Conservation (phyloP, 2,888 invertebrate species). For the Tetranychus truncatus region DNA sequence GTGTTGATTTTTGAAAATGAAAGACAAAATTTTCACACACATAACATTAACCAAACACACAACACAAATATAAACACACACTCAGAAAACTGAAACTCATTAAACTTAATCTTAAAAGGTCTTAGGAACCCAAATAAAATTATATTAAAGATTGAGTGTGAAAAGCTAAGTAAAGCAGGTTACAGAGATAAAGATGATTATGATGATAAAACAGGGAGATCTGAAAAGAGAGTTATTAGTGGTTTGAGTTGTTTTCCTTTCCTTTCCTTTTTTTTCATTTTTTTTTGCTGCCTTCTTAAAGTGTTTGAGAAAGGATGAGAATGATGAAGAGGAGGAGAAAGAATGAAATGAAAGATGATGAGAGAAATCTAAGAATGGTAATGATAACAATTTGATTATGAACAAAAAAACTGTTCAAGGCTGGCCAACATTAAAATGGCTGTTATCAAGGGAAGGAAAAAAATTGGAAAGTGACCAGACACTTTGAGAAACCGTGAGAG, state of each 20-base stretch:
- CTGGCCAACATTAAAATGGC: background rate
- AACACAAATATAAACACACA: too few species aligned
- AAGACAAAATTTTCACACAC: background rate
- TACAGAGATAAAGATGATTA: background rate
- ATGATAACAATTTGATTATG: background rate
- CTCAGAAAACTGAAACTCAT: background rate
- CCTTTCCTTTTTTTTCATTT: too few species aligned
- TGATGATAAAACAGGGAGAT: background rate
- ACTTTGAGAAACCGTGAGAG: background rate
- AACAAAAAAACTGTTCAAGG: background rate
- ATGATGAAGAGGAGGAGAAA: background rate
- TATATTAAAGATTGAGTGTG: background rate
- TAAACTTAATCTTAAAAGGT: background rate
- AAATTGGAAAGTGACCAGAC: background rate
- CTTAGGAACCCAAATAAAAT: background rate
- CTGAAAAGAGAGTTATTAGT: background rate
- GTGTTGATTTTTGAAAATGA: too few species aligned
- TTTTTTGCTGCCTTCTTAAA: background rate
- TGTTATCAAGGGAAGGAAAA: background rate
- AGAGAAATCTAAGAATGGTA: background rate
- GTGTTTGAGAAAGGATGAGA: background rate
- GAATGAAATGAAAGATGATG: background rate
- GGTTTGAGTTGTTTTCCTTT: too few species aligned
- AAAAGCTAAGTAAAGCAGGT: background rate
- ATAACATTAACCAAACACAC: background rate